phyloP scores from a whole-genome alignment of 92 coral and sea anemone species.

The Metridium senile region DNA sequence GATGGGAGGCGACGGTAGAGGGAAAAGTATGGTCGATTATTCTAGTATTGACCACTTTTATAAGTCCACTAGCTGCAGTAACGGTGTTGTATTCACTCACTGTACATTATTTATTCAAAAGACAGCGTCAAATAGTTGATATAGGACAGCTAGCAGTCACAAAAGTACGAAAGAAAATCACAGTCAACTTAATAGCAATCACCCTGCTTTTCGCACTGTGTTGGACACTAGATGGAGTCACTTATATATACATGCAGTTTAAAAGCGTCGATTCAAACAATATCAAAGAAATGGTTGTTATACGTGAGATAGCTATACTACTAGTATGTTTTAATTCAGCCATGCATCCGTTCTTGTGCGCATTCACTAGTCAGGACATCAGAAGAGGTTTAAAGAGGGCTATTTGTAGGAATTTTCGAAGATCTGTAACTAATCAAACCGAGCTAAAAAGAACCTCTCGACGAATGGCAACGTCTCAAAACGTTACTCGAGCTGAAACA shows the following conservation, averaged over 20 bases:
- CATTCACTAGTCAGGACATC: conserved; percentile 35
- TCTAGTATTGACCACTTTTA: conserved; percentile 21
- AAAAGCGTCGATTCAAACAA: not conserved
- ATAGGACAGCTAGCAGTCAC: conserved; percentile 31
- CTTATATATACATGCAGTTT: conserved; percentile 24
- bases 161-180: conserved; percentile 28
- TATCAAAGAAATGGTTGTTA: not conserved
- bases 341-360: conserved; percentile 41
- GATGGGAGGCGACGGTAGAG: conserved; percentile 10
- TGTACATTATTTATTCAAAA: conserved; percentile 29
- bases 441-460: conserved; percentile 29
- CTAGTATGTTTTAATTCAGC: conserved; percentile 41
- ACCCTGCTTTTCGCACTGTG: conserved; percentile 38
- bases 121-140: conserved; percentile 29
- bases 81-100: conserved; percentile 31
- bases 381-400: conserved; percentile 32
- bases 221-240: conserved; percentile 38
- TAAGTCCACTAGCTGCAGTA: conserved; percentile 30
- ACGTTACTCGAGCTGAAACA: conserved; percentile 1
- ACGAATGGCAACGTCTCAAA: conserved; percentile 29
- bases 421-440: conserved; percentile 7
- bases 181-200: conserved; percentile 30
- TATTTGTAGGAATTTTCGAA: conserved; percentile 1
- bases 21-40: conserved; percentile 30
- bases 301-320: conserved; percentile 26